A percentile compares a stretch with the other conserved stretches of the same genome.
Evolutionary conservation across 2,888 invertebrate genomes (phyloP).

Genomic region (Pomacea canaliculata): DNA sequence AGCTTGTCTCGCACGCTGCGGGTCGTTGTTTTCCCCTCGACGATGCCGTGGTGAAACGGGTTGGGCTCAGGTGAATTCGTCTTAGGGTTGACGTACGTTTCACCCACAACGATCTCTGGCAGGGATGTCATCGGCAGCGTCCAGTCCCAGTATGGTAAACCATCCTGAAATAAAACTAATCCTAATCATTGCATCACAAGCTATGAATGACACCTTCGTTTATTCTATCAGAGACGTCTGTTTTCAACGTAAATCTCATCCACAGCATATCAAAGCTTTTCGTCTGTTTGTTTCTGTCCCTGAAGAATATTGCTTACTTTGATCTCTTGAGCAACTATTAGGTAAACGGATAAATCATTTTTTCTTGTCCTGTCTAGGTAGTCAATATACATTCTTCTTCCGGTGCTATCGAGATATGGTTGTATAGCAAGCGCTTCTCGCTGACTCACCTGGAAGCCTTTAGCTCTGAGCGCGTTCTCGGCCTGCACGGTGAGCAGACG

Average conservation of each 20-base stretch:
- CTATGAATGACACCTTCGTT: no score
- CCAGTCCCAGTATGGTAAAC: conserved; percentile 44
- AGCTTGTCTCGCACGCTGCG: conserved; percentile 24
- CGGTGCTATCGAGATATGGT: no score
- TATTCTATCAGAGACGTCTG: no score
- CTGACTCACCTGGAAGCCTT: conserved; percentile 15
- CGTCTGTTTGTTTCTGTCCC: no score
- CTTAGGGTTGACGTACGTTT: conserved; percentile 23
- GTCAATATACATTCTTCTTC: no score
- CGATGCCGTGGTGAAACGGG: conserved; percentile 33
- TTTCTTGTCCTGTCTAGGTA: no score
- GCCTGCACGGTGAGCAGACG: conserved; percentile 32
- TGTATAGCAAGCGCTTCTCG: neutral
- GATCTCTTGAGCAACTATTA: no score
- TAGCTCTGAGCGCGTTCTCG: conserved; percentile 27
- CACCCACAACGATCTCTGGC: conserved; percentile 30
- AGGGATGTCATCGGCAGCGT: conserved; percentile 30
- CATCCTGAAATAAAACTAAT: conserved; percentile 4
- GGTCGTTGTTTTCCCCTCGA: conserved; percentile 10
- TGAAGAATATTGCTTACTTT: no score
- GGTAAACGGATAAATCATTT: no score
- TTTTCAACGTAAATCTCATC: no score
- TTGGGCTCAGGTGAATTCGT: conserved; percentile 31
- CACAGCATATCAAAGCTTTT: no score
- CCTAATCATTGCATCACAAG: no score